These are phyloP conservation scores for Gyps fulvus DNA, from an alignment of 2,113 vertebrate species.

Conservation along the genomic window DNA sequence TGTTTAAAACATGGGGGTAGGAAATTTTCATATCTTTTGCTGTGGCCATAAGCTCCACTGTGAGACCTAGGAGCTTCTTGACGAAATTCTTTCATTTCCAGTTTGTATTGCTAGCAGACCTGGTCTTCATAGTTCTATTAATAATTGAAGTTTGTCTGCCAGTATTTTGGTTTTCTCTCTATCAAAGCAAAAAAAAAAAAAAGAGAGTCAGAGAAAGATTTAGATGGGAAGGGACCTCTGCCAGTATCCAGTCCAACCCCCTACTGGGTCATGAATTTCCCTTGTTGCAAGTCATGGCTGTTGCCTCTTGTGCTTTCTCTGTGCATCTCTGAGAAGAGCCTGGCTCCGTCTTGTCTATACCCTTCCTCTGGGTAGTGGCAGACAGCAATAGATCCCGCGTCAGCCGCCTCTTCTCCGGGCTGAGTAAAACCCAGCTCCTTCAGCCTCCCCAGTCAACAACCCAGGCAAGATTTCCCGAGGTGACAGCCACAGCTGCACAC, in stretches of 20 bases:
- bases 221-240: neutral
- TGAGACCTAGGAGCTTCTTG: neutral
- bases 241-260: neutral
- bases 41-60: neutral
- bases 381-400: neutral
- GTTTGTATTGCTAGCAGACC: neutral
- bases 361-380: neutral
- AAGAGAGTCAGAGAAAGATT: neutral
- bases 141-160: neutral
- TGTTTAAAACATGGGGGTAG: neutral
- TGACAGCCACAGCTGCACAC: neutral
- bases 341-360: neutral
- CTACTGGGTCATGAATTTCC: neutral
- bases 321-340: neutral
- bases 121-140: neutral
- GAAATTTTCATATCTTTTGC: neutral
- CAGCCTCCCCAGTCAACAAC: neutral
- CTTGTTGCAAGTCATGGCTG: neutral
- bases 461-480: neutral
- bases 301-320: neutral
- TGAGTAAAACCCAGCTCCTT: neutral
- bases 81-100: neutral
- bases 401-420: neutral
- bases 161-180: neutral
- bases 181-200: neutral